These are phyloP conservation scores for Sandelia bainsii DNA, from an alignment of 2,797 vertebrate species.

Conservation along the genomic window DNA sequence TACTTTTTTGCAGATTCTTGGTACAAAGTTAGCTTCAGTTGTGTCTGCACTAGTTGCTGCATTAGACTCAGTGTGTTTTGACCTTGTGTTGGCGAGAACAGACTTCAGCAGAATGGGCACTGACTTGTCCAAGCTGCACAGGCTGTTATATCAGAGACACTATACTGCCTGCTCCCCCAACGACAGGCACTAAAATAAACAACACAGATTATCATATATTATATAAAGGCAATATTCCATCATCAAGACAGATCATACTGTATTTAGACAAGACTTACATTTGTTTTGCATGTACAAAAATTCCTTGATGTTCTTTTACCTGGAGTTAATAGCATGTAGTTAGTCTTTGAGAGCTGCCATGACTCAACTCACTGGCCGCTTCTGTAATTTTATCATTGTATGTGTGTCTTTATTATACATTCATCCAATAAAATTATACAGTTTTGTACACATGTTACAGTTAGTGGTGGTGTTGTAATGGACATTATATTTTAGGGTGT, in stretches of 20 bases:
- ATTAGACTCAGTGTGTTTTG: conserved; percentile 73
- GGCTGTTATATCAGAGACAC: conserved; percentile 86
- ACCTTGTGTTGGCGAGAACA: conserved; percentile 69
- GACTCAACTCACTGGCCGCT: not conserved
- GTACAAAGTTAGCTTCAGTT: conserved; percentile 76
- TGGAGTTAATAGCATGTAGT: not conserved
- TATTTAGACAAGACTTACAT: not conserved
- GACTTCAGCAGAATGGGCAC: conserved; percentile 83
- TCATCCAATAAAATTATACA: too few species aligned
- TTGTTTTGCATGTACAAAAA: too few species aligned
- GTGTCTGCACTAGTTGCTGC: conserved; percentile 77
- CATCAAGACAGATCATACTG: not conserved
- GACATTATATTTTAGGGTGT: too few species aligned
- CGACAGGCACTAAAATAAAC: conserved; percentile 75
- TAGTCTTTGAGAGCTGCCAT: too few species aligned
- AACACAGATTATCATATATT: not conserved
- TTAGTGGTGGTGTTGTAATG: too few species aligned
- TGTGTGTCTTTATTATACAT: too few species aligned
- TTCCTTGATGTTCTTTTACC: too few species aligned
- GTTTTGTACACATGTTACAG: too few species aligned
- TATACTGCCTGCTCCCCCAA: conserved; percentile 75
- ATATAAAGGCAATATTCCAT: not conserved
- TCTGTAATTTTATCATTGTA: too few species aligned
- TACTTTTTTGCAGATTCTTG: not conserved
- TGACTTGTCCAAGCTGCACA: conserved; percentile 87